Base-by-base conservation (phyloP, 2,113 vertebrate species). In the Upupa epops region DNA sequence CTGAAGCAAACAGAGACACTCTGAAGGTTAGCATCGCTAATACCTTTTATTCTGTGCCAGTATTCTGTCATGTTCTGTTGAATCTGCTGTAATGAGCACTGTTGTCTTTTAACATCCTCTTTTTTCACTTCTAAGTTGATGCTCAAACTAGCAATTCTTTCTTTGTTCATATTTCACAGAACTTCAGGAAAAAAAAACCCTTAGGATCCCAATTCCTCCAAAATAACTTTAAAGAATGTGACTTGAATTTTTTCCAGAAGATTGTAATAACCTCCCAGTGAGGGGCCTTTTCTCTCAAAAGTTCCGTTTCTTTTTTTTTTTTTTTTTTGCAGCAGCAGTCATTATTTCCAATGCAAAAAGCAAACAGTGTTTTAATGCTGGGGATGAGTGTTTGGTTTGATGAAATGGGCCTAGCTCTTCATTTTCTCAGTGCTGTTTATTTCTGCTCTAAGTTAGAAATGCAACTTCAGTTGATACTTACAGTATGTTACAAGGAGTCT, bases 1-100 rank as follows among this genome's bases (percentile, higher is more conserved):
- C 99, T 6, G 98, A 98, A 28, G 95, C 97, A 88, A 99, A 98
- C 95, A 98, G 98, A 82, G 98, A 99, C 83, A 98, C 98, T 1
- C 96, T 99, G 69, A 99, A 99, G 98, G 99, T 99, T 90, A 95
- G 97, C 79, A 61, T 32, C 56, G 25, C 51, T 76, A 40, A 56
- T 61, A 18, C 13, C 63, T 74, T 90, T 86, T 74, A 42, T 46
- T 70, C 64, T 73, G 31, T 46, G 13, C 15, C 52, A 79, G 48
- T 92, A 56, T 71, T 73, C 65, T 59, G 20, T 48, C 55, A 19
- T 5, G 59, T 89, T 90, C 49, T 94, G 9, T 69, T 42, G 49
- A 88, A 76, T 70, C 29, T 14, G 16, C 52, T 85, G 9, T 79
- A 49, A 72, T 54, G 37, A 88, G 40, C 54, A 26, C 16, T 45